Base-by-base conservation (phyloP, 2,797 vertebrate genomes). In the Betta splendens region DNA sequence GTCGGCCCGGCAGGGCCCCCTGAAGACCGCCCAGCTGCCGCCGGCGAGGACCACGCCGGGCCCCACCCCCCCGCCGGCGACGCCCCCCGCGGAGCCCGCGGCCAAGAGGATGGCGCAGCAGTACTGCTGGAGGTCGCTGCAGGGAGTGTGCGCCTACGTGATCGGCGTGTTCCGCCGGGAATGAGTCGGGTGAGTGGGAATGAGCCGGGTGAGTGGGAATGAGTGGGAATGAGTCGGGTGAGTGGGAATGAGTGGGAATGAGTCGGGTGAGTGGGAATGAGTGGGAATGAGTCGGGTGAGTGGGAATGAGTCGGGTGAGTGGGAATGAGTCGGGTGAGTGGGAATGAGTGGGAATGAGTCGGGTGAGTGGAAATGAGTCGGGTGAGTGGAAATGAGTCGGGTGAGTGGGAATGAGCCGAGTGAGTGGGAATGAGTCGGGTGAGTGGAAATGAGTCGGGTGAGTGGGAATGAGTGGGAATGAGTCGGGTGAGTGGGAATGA, bases 81-180 rank as follows among this genome's bases (percentile, higher is more conserved):
- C 61, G 6, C 6, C 81, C 1, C 25, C 64, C 0, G 69, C 50
- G 1, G 87, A 90, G 52, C 89, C 77, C 0, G 71, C 86, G 13
- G 85, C 91, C 3, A 88, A 86, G 85, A 91, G 71, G 68, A 69
- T 91, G 56, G 91, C 93, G 17, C 81, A 61, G 53, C 81, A 91
- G 12, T 84, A 93, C 57, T 95, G 94, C 76, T 95, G 93, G 93
- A 89, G 88, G 55, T 93, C 93, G 1, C 79, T 96, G n/a, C 87
- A 89, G 2, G 82, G 83, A 10, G 45, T 92, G 60, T 95, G 94
- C 54, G 72, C 92, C 42, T 93, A 82, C 29, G 28, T 95, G 67
- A 87, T 95, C 20, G 87, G 92, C 35, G 82, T 92, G 80, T 91
- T 93, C 53, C 75, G 72, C 48, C 88, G 89, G 62, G 94, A 89